Conservation (phyloP, 2,888 invertebrate species). For the Theodoxus fluviatilis region DNA sequence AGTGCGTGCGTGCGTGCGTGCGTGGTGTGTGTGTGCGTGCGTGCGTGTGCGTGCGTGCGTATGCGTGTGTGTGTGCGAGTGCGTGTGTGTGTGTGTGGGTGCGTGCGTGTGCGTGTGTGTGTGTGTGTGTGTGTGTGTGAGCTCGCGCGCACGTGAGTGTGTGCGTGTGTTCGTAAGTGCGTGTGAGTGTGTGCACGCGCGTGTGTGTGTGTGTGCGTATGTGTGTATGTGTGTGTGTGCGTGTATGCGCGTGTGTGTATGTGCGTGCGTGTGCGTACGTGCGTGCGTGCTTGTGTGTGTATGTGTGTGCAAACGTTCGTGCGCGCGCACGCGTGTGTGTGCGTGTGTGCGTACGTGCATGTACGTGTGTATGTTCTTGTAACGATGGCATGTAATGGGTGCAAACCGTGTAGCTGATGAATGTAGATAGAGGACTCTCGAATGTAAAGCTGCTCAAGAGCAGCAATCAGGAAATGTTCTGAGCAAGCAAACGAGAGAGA, state of each 20-base stretch:
- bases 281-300: neutral
- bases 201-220: slow-evolving; percentile 9
- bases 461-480: neutral
- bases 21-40: too few species aligned
- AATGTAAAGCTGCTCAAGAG: neutral
- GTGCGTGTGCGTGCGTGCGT: too few species aligned
- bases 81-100: too few species aligned
- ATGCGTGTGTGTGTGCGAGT: too few species aligned
- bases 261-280: neutral
- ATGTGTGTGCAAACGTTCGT: neutral
- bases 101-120: too few species aligned
- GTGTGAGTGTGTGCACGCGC: neutral
- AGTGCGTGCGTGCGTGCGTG: too few species aligned
- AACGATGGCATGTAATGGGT: too few species aligned
- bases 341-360: neutral
- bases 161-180: neutral
- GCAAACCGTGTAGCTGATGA: neutral
- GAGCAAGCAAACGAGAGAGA: neutral
- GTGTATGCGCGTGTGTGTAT: neutral
- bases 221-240: slow-evolving; percentile 9
- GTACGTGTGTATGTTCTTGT: neutral
- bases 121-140: slow-evolving; percentile 16
- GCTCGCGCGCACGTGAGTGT: too few species aligned
- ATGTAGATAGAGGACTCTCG: neutral
- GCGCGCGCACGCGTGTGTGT: neutral